Evolutionary conservation across 2,797 vertebrate genomes (phyloP).

Genomic region (Melopsittacus undulatus): DNA sequence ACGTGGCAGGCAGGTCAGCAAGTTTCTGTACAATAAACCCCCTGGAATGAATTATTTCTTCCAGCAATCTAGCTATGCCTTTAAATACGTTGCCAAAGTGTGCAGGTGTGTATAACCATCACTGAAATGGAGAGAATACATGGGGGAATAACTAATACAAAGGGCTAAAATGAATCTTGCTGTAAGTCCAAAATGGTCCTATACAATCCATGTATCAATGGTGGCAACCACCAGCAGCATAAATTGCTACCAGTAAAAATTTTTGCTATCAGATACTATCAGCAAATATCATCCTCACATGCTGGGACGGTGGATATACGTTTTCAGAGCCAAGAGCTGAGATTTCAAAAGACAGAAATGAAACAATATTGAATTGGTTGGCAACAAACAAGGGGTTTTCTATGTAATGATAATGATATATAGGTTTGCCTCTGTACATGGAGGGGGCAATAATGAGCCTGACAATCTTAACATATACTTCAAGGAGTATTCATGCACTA

Average conservation of each 20-base stretch:
- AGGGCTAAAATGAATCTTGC: not conserved
- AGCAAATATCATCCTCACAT: not conserved
- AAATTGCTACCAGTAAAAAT: not conserved
- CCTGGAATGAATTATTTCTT: not conserved
- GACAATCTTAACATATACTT: not conserved
- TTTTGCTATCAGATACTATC: not conserved
- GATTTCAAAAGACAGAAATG: conserved; percentile 11
- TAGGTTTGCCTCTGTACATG: not conserved
- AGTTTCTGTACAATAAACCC: not conserved
- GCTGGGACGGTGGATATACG: not conserved
- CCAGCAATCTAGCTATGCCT: not conserved
- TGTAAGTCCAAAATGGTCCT: not conserved
- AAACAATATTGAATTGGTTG: not conserved
- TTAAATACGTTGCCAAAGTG: not conserved
- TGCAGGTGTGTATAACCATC: not conserved
- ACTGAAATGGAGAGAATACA: not conserved
- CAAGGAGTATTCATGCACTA: not conserved
- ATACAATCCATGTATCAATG: not conserved
- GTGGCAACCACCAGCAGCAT: not conserved
- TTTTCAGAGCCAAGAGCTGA: not conserved
- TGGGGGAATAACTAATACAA: not conserved
- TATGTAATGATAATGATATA: not conserved
- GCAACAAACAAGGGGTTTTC: not conserved
- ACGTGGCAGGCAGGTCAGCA: conserved; percentile 5
- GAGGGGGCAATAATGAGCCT: not conserved